Percentiles rank a stretch among this genome's conserved stretches.
These are phyloP conservation scores for Noctua comes DNA, from an alignment of 2,888 invertebrate species.

Conservation along the genomic window DNA sequence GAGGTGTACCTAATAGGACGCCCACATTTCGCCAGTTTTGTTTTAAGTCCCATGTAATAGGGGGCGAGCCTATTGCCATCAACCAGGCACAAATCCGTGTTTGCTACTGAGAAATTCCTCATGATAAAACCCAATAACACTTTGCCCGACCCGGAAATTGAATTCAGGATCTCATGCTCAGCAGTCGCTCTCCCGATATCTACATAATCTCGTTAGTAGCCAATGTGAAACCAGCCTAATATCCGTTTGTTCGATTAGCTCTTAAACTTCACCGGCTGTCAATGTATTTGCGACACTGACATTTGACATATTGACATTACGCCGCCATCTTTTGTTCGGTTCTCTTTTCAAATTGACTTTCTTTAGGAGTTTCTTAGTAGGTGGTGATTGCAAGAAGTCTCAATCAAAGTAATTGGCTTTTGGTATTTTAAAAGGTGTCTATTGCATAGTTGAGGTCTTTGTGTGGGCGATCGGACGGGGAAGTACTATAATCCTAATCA, in stretches of 20 bases:
- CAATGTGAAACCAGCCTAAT: background rate
- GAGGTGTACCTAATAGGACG: too few species aligned
- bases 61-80: too few species aligned
- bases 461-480: background rate
- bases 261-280: background rate
- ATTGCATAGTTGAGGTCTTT: background rate
- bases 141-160: too few species aligned
- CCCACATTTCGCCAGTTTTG: too few species aligned
- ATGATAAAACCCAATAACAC: too few species aligned
- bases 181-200: too few species aligned
- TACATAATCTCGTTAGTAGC: background rate
- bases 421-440: conserved; percentile 12
- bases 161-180: too few species aligned
- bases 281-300: conserved; percentile 35
- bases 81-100: too few species aligned
- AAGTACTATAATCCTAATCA: too few species aligned
- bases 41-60: too few species aligned
- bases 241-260: background rate
- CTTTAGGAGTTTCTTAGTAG: conserved; percentile 5
- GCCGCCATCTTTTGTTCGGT: conserved; percentile 16
- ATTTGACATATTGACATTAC: background rate
- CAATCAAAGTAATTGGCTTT: conserved; percentile 28
- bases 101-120: too few species aligned
- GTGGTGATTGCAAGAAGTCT: conserved; percentile 20
- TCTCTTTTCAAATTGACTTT: conserved; percentile 34